Conservation (phyloP, 2,888 invertebrate genomes). For the Andricus quercusramuli region DNA sequence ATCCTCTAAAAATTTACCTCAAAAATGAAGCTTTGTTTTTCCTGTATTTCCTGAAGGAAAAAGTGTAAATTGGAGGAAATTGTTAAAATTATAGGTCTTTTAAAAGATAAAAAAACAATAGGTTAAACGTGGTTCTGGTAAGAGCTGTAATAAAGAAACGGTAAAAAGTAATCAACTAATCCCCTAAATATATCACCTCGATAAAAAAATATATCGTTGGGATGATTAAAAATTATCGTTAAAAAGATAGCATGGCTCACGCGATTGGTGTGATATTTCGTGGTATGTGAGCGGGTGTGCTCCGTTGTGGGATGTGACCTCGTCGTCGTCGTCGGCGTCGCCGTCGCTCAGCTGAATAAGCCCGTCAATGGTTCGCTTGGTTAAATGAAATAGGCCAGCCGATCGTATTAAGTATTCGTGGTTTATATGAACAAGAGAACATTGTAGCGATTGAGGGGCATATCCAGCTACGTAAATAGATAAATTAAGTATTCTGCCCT, state of each 20-base stretch:
- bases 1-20: no score
- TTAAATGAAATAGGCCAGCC: conserved; percentile 59
- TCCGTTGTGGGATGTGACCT: conserved; percentile 61
- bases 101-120: background rate
- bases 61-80: background rate
- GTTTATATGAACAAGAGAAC: conserved; percentile 40
- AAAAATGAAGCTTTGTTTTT: no score
- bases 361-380: conserved; percentile 70
- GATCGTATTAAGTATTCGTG: conserved; percentile 34
- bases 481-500: conserved; percentile 13
- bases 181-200: background rate
- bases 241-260: conserved; percentile 48
- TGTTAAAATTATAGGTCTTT: background rate
- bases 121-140: background rate
- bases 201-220: conserved; percentile 19
- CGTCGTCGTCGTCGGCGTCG: conserved; percentile 55
- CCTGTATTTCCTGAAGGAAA: no score
- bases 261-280: conserved; percentile 56
- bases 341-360: conserved; percentile 63
- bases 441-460: conserved; percentile 22
- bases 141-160: background rate
- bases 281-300: conserved; percentile 58
- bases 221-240: conserved; percentile 47
- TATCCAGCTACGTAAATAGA: conserved; percentile 5
- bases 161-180: background rate